Conservation (phyloP, 2,797 vertebrate species). For the Caiman crocodilus region DNA sequence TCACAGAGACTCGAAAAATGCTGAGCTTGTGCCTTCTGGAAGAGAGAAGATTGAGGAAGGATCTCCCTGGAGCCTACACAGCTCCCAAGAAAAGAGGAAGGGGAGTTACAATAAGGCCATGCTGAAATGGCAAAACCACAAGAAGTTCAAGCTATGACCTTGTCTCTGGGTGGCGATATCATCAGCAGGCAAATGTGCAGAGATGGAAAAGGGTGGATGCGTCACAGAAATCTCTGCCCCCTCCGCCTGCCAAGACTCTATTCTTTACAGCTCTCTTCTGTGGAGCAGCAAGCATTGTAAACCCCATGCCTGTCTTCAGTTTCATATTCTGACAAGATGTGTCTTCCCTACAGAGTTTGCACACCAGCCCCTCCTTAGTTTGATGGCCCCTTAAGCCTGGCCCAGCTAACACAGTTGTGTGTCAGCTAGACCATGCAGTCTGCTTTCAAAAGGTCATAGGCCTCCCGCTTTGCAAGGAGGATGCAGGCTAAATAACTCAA, state of each 20-base stretch:
- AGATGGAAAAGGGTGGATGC: rapidly evolving
- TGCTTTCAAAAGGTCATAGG: rapidly evolving
- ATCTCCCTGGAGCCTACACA: not conserved
- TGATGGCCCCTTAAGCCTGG: rapidly evolving
- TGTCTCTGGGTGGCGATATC: not conserved
- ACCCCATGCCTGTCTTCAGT: not conserved
- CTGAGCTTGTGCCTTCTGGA: conserved; percentile 3
- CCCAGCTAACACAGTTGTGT: rapidly evolving
- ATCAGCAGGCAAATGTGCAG: not conserved
- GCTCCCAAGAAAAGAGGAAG: not conserved
- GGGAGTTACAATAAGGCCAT: not conserved
- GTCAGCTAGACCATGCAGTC: rapidly evolving
- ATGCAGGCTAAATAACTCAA: rapidly evolving
- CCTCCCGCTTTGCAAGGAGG: rapidly evolving
- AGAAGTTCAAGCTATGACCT: not conserved
- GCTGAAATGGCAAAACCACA: rapidly evolving
- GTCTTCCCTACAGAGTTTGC: not conserved
- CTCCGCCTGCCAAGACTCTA: conserved; percentile 9
- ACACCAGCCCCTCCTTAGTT: not conserved
- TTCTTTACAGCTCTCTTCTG: not conserved
- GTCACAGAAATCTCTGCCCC: conserved; percentile 25
- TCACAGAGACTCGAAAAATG: conserved; percentile 52
- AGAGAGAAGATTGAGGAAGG: not conserved
- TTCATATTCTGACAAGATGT: not conserved
- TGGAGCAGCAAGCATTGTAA: not conserved